Conservation (phyloP, 2,113 vertebrate genomes). For the Crypturellus undulatus region DNA sequence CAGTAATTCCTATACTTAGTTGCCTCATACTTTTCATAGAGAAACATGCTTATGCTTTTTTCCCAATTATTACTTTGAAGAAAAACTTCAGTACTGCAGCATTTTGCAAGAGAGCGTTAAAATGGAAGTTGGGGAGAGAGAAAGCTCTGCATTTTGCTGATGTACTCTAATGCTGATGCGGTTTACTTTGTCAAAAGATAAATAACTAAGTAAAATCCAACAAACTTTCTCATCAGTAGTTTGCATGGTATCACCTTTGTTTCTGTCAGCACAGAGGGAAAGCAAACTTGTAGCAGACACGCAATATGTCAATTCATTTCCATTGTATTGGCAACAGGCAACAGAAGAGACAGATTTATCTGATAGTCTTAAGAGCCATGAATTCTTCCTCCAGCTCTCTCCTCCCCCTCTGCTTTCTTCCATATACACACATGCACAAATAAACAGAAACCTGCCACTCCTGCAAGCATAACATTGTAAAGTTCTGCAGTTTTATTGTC, state of each 20-base stretch:
- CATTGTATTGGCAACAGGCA: slow-evolving; percentile 51
- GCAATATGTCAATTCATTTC: slow-evolving; percentile 1
- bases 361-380: slow-evolving; percentile 43
- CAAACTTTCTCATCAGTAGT: neutral
- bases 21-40: neutral
- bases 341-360: slow-evolving; percentile 56
- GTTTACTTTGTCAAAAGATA: slow-evolving; percentile 12
- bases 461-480: slow-evolving; percentile 34
- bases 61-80: neutral
- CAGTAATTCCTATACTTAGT: neutral
- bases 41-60: neutral
- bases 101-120: neutral
- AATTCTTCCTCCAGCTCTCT: slow-evolving; percentile 35
- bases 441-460: slow-evolving; percentile 56
- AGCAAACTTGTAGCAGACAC: slow-evolving; percentile 11
- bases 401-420: neutral
- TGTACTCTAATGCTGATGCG: neutral
- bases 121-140: neutral
- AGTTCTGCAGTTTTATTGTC: slow-evolving; percentile 61
- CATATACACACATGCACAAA: slow-evolving; percentile 13
- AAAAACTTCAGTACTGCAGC: neutral
- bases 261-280: slow-evolving; percentile 26
- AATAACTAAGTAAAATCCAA: slow-evolving; percentile 29
- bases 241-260: slow-evolving; percentile 17
- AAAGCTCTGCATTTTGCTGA: neutral